These are phyloP conservation scores for Esperia sulphurella DNA, from an alignment of 2,888 invertebrate species.

Conservation along the genomic window DNA sequence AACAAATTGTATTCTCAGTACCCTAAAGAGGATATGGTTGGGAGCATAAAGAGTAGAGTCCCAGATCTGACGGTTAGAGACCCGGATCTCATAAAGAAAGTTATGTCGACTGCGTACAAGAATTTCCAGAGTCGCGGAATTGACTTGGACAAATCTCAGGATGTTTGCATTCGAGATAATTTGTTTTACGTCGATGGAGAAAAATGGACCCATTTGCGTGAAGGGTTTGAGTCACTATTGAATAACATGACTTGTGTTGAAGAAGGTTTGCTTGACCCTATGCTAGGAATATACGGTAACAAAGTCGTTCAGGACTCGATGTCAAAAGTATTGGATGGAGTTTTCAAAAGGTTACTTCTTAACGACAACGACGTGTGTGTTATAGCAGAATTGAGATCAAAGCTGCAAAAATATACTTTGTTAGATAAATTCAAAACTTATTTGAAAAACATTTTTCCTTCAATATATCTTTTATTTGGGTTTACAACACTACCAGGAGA, in stretches of 20 bases:
- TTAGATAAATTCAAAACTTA: conserved; percentile 56
- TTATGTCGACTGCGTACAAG: conserved; percentile 67
- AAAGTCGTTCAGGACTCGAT: conserved; percentile 69
- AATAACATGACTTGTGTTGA: conserved; percentile 46
- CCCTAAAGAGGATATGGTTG: conserved; percentile 57
- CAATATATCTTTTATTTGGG: conserved; percentile 53
- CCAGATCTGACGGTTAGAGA: conserved; percentile 69
- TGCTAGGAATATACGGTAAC: conserved; percentile 73
- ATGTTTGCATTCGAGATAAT: conserved; percentile 77
- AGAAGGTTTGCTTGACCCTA: conserved; percentile 65
- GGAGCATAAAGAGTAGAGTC: conserved; percentile 62
- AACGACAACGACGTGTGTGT: conserved; percentile 41
- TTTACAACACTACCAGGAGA: conserved; percentile 41
- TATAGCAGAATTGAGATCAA: conserved; percentile 45
- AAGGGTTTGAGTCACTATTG: conserved; percentile 57
- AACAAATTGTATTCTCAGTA: conserved; percentile 47
- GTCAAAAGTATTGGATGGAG: conserved; percentile 68
- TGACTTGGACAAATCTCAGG: conserved; percentile 72
- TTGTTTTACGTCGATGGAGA: conserved; percentile 71
- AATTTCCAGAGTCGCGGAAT: conserved; percentile 73
- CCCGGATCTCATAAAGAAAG: conserved; percentile 60
- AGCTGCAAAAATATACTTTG: conserved; percentile 42
- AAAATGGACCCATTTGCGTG: conserved; percentile 65
- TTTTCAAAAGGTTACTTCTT: conserved; percentile 64
- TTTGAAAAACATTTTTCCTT: conserved; percentile 64